phyloP scores from a whole-genome alignment of 2,113 vertebrate genomes.

The Ibidorhyncha struthersii region DNA sequence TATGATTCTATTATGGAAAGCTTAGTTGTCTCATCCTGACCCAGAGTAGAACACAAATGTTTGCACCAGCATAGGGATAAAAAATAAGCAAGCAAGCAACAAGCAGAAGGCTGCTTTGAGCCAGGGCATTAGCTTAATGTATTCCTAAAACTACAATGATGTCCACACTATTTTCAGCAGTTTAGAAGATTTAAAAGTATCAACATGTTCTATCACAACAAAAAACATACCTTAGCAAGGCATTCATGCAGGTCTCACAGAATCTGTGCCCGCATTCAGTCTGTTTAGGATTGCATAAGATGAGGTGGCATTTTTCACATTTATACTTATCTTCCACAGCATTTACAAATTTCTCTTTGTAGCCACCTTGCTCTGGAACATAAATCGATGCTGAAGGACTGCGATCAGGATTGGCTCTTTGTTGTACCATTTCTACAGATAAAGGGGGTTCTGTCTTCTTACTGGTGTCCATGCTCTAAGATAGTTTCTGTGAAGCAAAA shows the following conservation, averaged over 20 bases:
- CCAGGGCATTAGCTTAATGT: background rate
- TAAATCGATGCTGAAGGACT: conserved; percentile 62
- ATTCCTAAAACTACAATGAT: background rate
- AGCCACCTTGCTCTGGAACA: conserved; percentile 87
- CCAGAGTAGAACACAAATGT: background rate
- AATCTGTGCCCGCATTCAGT: conserved; percentile 97
- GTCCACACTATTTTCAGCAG: background rate
- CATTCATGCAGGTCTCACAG: conserved; percentile 91
- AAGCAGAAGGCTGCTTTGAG: background rate
- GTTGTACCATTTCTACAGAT: conserved; percentile 72
- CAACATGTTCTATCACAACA: background rate
- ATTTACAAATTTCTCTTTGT: conserved; percentile 90
- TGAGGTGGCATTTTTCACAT: conserved; percentile 91
- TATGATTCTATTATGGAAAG: too few species aligned
- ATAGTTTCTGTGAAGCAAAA: conserved; percentile 45
- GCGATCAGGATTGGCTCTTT: conserved; percentile 77
- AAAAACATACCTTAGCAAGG: conserved; percentile 74
- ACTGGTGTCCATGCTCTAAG: conserved; percentile 74
- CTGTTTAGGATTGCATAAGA: conserved; percentile 92
- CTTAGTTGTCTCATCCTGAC: background rate
- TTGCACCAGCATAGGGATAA: background rate
- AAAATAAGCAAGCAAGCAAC: background rate
- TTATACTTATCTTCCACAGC: conserved; percentile 92
- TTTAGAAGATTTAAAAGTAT: background rate
- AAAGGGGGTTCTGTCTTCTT: conserved; percentile 76